These are phyloP conservation scores for Psittacula derbiana DNA, from an alignment of 2,797 vertebrate genomes.

Conservation along the genomic window DNA sequence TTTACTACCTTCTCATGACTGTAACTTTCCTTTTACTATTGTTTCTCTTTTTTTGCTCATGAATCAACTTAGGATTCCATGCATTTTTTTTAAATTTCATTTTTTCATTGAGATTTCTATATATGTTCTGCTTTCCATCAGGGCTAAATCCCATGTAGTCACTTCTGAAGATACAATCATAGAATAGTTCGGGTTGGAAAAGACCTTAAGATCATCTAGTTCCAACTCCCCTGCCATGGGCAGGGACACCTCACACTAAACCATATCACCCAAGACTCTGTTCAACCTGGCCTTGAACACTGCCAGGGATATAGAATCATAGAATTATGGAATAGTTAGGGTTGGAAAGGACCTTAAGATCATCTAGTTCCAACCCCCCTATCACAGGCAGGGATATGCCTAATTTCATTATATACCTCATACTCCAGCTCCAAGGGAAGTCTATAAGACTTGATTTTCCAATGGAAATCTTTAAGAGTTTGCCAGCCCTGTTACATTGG, in stretches of 20 bases:
- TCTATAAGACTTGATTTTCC: not conserved
- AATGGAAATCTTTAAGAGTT: not conserved
- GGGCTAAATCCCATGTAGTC: not conserved
- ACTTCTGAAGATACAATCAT: not conserved
- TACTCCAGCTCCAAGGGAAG: not conserved
- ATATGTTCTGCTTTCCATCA: not conserved
- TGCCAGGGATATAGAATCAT: not conserved
- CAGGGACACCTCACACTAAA: not conserved
- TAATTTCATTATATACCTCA: not conserved
- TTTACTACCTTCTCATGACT: not conserved
- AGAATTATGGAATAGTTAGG: not conserved
- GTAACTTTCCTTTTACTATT: not conserved
- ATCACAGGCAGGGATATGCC: not conserved
- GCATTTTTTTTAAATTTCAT: not conserved
- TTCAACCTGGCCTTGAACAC: not conserved
- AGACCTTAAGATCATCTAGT: not conserved
- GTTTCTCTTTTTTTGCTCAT: not conserved
- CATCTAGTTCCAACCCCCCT: not conserved
- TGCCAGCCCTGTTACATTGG: not conserved
- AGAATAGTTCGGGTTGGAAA: not conserved
- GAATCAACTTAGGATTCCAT: not conserved
- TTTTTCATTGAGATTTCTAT: not conserved
- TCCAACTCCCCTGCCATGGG: not conserved
- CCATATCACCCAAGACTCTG: not conserved
- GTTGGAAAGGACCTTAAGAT: not conserved